Evolutionary conservation across 2,113 vertebrate species (phyloP), one percentile per base, ranked within the genome.

Genomic region (Lontra canadensis): DNA sequence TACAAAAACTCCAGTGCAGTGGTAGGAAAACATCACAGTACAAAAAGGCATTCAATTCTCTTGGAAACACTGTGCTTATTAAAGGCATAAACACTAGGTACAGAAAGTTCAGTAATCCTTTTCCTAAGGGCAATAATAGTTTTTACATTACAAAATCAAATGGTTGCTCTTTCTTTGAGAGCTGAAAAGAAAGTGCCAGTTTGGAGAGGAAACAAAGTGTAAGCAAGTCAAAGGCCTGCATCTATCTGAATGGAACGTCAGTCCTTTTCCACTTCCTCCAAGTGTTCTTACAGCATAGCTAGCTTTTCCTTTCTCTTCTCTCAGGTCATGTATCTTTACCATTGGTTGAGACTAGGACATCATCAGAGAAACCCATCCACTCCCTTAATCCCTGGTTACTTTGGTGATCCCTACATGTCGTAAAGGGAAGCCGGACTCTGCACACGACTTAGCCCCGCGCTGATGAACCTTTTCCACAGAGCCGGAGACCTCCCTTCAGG

Each of bases 11-110:
- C 73, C 96, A 92, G 96, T 78, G 81, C 47, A 94, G 81, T 90
- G 94, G 93, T 61, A 98, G 90, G 95, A 98, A 97, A 97, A 97
- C 90, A 76, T 80, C 59, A n/a, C 29, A 96, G 83, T 69, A 98
- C 97, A 97, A 98, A 97, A 97, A 97, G 90, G 94, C 96, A 95
- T 98, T 98, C 95, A 97, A 95, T 95, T 97, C 96, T 90, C 85
- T 96, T 97, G 90, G 95, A 97, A 98, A 97, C 96, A 95, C 73
- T 86, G 88, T 85, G 94, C 94, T 97, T 96, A 87, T 93, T 95
- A 98, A 97, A 97, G 65, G n/a, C 92, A 94, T 98, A 97, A 97
- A 97, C 92, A 96, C 92, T 91, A 80, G 94, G 95, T 96, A 98
- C 95, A 97, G 96, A 97, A 93, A 97, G 92, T 97, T 97, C 96